A percentile compares a stretch with the other conserved stretches of the same genome.
Evolutionary conservation across 2,888 invertebrate species (phyloP).

Genomic region (Artemia sinica): DNA sequence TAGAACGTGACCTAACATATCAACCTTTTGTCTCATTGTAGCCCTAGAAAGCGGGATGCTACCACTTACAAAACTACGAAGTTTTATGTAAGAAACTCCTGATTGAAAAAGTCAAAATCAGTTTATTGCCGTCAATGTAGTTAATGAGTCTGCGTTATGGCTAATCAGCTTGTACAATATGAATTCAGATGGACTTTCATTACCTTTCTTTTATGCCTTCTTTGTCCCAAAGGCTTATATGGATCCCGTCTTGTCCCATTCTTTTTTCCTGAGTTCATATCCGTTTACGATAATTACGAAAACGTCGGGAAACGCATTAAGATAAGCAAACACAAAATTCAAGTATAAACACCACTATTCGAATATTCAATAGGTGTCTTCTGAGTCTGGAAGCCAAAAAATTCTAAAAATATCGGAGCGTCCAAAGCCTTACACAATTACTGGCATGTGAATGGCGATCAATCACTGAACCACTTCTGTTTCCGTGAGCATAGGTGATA

Average conservation of each 20-base stretch:
- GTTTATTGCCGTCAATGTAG: too few species aligned
- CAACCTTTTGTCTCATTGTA: too few species aligned
- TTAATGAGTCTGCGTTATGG: too few species aligned
- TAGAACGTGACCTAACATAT: too few species aligned
- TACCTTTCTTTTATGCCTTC: constrained; percentile 7
- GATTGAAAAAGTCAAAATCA: too few species aligned
- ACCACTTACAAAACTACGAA: too few species aligned
- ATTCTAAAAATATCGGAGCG: constrained; percentile 8
- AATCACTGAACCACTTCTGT: too few species aligned
- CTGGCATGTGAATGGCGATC: too few species aligned
- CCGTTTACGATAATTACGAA: neutral
- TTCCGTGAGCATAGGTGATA: too few species aligned
- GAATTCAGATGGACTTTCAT: neutral
- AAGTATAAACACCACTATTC: constrained; percentile 3
- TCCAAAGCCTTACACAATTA: neutral
- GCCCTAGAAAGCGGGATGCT: too few species aligned
- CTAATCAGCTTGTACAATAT: too few species aligned
- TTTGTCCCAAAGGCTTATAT: constrained; percentile 4
- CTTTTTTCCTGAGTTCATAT: constrained; percentile 5
- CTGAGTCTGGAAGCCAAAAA: neutral
- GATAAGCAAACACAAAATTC: neutral
- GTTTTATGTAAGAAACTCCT: too few species aligned
- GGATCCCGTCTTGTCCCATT: neutral
- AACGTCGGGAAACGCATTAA: neutral
- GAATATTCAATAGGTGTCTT: neutral